A percentile compares a stretch with the other conserved stretches of the same genome.
Conservation (phyloP, 2,888 invertebrate genomes). For the Netelia melanura region DNA sequence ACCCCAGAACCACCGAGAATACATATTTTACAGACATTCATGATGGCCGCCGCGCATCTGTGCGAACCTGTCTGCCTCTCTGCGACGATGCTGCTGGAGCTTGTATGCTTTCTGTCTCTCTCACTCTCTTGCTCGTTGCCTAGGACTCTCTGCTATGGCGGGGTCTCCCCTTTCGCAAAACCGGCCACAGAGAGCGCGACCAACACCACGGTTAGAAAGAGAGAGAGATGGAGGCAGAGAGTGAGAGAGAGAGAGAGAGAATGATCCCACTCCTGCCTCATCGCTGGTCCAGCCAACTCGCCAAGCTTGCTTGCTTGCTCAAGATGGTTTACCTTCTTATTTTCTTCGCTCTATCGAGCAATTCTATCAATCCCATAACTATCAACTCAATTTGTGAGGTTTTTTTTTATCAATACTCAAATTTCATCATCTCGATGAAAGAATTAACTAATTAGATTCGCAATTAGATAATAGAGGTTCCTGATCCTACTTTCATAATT, state of each 20-base stretch:
- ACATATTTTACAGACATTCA: conserved; percentile 85
- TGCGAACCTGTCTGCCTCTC: conserved; percentile 82
- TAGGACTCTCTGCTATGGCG: conserved; percentile 53
- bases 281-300: conserved; percentile 62
- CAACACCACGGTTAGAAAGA: conserved; percentile 44
- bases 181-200: conserved; percentile 50
- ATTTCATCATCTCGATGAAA: background rate
- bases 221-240: conserved; percentile 28
- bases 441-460: no score
- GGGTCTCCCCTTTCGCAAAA: conserved; percentile 69
- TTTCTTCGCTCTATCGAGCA: conserved; percentile 33
- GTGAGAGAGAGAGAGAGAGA: conserved; percentile 37
- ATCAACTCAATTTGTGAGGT: background rate
- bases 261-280: conserved; percentile 55
- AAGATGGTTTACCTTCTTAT: conserved; percentile 44
- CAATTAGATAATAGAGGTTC: no score
- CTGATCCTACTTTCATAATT: no score
- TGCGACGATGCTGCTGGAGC: conserved; percentile 66
- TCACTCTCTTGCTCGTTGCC: conserved; percentile 33
- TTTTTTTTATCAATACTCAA: background rate
- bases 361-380: conserved; percentile 45
- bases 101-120: conserved; percentile 69
- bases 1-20: conserved; percentile 78
- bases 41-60: conserved; percentile 85
- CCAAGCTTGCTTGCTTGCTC: no score